phyloP scores from a whole-genome alignment of 2,113 vertebrate genomes.

The Calyptommatus sinebrachiatus region DNA sequence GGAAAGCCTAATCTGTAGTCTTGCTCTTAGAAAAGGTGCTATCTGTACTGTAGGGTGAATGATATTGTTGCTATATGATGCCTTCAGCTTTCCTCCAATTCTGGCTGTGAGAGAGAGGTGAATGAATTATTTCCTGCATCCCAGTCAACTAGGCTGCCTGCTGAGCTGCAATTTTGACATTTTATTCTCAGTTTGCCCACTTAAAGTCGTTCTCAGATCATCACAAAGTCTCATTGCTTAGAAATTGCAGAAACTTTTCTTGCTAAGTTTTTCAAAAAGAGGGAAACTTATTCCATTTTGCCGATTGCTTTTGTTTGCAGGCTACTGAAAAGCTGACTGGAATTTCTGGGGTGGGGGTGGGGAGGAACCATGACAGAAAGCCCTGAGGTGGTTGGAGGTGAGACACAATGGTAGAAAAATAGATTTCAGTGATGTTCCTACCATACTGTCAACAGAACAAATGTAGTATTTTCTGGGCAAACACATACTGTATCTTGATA shows the following conservation, averaged over 20 bases:
- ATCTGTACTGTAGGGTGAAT: conserved; percentile 12
- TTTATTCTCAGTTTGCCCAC: conserved; percentile 5
- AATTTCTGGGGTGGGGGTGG: too few species aligned
- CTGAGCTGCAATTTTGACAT: neutral
- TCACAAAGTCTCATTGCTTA: neutral
- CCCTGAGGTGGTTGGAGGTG: neutral
- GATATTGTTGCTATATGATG: conserved; percentile 6
- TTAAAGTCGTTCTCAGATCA: neutral
- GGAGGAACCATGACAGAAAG: neutral
- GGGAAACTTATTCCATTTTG: neutral
- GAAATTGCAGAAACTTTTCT: neutral
- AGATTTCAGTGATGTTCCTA: neutral
- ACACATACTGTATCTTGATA: too few species aligned
- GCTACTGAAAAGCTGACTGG: neutral
- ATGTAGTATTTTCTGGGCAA: neutral
- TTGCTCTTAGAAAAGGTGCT: conserved; percentile 3
- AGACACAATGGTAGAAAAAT: neutral
- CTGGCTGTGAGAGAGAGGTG: neutral
- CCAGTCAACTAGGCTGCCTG: neutral
- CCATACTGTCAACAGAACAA: neutral
- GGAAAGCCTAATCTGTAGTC: neutral
- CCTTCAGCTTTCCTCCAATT: neutral
- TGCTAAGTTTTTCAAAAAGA: conserved; percentile 7
- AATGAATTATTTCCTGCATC: conserved; percentile 12
- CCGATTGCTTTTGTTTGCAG: neutral